phyloP scores from a whole-genome alignment of 1,140 invertebrate species.

The Nasonia vitripennis region DNA sequence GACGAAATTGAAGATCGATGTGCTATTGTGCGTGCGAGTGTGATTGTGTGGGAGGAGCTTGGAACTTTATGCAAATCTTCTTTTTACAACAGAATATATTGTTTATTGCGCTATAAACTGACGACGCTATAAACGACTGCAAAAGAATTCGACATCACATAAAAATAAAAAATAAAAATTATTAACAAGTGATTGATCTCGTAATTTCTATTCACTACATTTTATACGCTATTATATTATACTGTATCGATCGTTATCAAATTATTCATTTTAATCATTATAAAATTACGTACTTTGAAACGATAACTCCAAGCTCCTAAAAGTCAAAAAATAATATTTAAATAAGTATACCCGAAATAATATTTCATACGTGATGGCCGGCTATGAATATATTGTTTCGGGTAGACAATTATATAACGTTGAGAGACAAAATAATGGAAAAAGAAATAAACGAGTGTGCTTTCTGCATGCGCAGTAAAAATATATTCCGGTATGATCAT shows the following conservation, averaged over 20 bases:
- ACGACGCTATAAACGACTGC: too few relatives aligned
- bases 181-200: not conserved
- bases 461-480: constrained; percentile 10
- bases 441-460: constrained; percentile 17
- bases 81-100: not conserved
- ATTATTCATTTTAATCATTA: not conserved
- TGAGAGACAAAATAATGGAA: not conserved
- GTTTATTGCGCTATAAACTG: too few relatives aligned
- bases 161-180: not conserved
- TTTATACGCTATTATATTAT: too few relatives aligned
- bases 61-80: not conserved
- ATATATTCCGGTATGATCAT: not conserved
- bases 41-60: not conserved
- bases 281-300: not conserved
- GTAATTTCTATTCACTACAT: too few relatives aligned
- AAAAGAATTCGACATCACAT: too few relatives aligned
- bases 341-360: too few relatives aligned
- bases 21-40: not conserved
- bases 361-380: too few relatives aligned
- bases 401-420: too few relatives aligned
- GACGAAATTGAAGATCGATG: not conserved
- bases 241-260: too few relatives aligned
- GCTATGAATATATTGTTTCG: not conserved
- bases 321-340: not conserved
- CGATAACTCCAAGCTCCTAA: not conserved